A percentile compares a stretch with the other conserved stretches of the same genome.
Evolutionary conservation across 2,888 invertebrate genomes (phyloP).

Genomic region (Xestia xanthographa): DNA sequence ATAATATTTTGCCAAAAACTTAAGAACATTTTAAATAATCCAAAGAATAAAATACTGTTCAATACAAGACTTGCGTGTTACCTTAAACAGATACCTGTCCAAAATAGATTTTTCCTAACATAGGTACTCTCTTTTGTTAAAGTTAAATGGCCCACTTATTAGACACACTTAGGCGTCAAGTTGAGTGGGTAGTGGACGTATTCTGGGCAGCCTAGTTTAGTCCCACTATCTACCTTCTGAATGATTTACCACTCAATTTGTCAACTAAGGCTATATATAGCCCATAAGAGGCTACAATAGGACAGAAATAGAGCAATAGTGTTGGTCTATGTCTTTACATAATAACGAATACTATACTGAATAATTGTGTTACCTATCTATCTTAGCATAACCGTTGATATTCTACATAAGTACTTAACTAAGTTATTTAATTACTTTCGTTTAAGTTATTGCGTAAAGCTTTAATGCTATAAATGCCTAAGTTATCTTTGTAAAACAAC

Average conservation of each 20-base stretch:
- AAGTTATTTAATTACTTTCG: conserved; percentile 14
- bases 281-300: not conserved
- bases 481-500: not conserved
- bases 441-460: conserved; percentile 12
- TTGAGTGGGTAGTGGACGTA: not conserved
- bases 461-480: conserved; percentile 1
- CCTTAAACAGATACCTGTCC: not conserved
- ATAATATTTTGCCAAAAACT: conserved; percentile 22
- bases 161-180: not conserved
- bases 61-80: not conserved
- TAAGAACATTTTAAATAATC: conserved; percentile 5
- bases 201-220: not conserved
- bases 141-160: not conserved
- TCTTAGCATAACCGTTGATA: not conserved
- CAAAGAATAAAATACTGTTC: not conserved
- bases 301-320: not conserved
- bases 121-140: not conserved
- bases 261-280: not conserved
- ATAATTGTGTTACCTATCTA: not conserved
- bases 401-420: not conserved
- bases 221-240: not conserved
- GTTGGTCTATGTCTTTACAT: not conserved
- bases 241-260: not conserved
- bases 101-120: not conserved
- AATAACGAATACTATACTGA: not conserved